Percentiles rank a stretch among this genome's conserved stretches.
Conservation (phyloP, 1,140 invertebrate genomes). For the Campodea augens region DNA sequence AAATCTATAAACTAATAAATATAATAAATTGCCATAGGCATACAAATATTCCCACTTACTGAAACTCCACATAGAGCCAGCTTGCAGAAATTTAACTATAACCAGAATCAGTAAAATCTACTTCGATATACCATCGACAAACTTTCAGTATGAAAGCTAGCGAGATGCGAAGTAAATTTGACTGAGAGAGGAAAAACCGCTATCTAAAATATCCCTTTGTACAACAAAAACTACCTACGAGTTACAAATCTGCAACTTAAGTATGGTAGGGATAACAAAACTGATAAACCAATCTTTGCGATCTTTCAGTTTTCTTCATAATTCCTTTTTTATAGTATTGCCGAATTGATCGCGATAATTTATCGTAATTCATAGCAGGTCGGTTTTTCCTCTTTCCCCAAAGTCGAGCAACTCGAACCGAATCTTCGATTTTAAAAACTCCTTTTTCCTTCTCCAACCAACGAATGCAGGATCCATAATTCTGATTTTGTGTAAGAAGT, state of each 20-base stretch:
- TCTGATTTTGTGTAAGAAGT: conserved; percentile 62
- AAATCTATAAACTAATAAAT: conserved; percentile 4
- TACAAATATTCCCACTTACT: not conserved
- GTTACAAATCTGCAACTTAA: conserved; percentile 25
- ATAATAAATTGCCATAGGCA: not conserved
- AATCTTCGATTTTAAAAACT: conserved; percentile 98
- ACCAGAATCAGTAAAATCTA: conserved; percentile 3
- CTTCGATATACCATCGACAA: not conserved
- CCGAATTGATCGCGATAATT: conserved; percentile 86
- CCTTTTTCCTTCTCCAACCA: conserved; percentile 89
- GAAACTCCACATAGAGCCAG: not conserved
- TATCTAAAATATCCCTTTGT: not conserved
- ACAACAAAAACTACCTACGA: not conserved
- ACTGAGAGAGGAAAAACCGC: not conserved
- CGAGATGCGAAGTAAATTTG: conserved; percentile 9
- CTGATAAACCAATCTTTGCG: conserved; percentile 95
- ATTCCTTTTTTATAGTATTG: conserved; percentile 99
- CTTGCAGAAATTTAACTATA: conserved; percentile 2
- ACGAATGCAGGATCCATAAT: conserved; percentile 80
- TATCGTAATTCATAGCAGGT: conserved; percentile 99
- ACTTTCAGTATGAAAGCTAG: conserved; percentile 5
- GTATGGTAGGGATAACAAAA: conserved; percentile 89
- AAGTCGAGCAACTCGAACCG: conserved; percentile 77
- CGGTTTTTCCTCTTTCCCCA: conserved; percentile 97
- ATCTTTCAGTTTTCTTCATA: conserved; percentile 97